Conservation (phyloP, 2,888 invertebrate species). For the Ornithoptera priamus region DNA sequence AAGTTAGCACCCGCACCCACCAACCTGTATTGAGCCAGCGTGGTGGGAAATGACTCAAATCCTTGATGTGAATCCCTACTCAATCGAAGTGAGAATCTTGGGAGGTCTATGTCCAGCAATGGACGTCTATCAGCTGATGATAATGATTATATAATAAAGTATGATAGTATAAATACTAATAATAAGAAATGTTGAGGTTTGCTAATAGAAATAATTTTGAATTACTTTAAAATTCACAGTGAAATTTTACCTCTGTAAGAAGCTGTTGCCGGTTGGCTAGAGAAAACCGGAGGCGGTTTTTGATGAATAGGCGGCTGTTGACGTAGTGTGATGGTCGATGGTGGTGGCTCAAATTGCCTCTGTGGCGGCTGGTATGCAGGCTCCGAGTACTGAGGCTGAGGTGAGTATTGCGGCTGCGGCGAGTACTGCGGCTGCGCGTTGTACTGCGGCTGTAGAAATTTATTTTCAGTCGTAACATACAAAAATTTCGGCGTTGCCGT, state of each 20-base stretch:
- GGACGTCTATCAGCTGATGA: too few relatives aligned
- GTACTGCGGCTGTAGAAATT: conserved; percentile 38
- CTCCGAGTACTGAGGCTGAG: conserved; percentile 53
- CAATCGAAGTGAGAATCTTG: too few relatives aligned
- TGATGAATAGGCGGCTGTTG: conserved; percentile 88
- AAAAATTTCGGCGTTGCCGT: not conserved
- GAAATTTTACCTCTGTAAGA: conserved; percentile 81
- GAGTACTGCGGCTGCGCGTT: conserved; percentile 50
- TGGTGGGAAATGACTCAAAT: too few relatives aligned
- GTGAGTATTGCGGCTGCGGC: conserved; percentile 45
- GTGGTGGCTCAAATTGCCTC: conserved; percentile 81
- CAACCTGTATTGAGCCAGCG: too few relatives aligned
- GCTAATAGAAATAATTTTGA: too few relatives aligned
- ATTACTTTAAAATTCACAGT: too few relatives aligned
- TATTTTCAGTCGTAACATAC: not conserved
- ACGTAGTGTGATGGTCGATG: conserved; percentile 85
- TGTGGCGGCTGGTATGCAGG: conserved; percentile 81
- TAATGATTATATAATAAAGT: too few relatives aligned
- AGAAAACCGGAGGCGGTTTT: conserved; percentile 85
- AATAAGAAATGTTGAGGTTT: too few relatives aligned
- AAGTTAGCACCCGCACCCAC: too few relatives aligned
- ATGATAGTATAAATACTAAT: too few relatives aligned
- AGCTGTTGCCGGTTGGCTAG: conserved; percentile 90
- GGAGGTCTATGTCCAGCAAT: too few relatives aligned
- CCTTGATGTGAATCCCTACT: too few relatives aligned